Evolutionary conservation across 2,797 vertebrate genomes (phyloP), one percentile per base, ranked within the genome.

Genomic region (Crypturellus tataupa): DNA sequence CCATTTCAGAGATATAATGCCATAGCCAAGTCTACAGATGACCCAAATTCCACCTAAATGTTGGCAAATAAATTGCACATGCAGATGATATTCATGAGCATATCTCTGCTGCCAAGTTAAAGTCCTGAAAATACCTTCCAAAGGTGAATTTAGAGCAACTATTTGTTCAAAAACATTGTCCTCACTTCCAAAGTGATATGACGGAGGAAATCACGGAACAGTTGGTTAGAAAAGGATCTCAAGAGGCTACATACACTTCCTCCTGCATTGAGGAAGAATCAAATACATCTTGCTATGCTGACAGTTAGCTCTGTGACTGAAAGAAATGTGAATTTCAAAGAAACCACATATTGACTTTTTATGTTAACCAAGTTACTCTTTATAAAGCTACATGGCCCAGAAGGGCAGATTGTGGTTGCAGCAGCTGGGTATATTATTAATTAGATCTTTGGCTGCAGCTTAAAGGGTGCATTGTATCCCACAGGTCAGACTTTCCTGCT

Each of bases 381-480:
- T 77, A 67, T 16, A 87, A 67, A 47, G 39, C 16, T 62, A 23
- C 29, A 31, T 13, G 46, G 55, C 64, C 80, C 56, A 77, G 64
- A 63, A 87, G 68, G 59, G n/a, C 55, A 40, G 11, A 40, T 0
- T 67, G 51, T 0, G 7, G 44, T 79, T 79, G 69, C 12, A 24
- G 83, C 84, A 96, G 92, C 76, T 85, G 60, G 71, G 71, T 89
- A 53, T 81, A 91, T 72, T 93, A 90, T 77, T 93, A 75, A 85
- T 93, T 76, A 87, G 86, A 72, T 84, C 89, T 83, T 80, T 93
- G 85, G 85, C 85, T 81, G n/a, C 42, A 87, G 75, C 24, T 76
- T 73, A 91, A 67, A 80, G 67, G 27, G 37, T 69, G 67, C 76
- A 69, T 77, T 92, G 78, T 86, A 39, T 64, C 31, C 92, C 81